Conservation (phyloP, 1,140 invertebrate species). For the Eumeta japonica region DNA sequence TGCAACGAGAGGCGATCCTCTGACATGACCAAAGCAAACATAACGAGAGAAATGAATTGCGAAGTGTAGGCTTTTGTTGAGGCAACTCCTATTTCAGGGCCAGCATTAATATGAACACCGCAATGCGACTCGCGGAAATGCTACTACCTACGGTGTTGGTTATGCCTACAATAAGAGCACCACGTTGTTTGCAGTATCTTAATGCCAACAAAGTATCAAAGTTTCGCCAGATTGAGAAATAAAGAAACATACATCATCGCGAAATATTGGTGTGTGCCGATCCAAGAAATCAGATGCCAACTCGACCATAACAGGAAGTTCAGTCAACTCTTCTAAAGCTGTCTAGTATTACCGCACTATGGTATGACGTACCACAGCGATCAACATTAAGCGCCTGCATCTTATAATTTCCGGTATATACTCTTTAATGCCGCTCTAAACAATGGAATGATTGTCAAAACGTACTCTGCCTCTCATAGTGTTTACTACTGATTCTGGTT, state of each 20-base stretch:
- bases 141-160: conserved; percentile 99
- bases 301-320: conserved; percentile 98
- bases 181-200: conserved; percentile 93
- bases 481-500: conserved; percentile 98
- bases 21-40: conserved; percentile 98
- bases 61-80: conserved; percentile 99
- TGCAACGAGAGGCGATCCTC: conserved; percentile 95
- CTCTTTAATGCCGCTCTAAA: conserved; percentile 74
- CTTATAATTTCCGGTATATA: conserved; percentile 97
- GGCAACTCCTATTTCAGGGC: conserved; percentile 99
- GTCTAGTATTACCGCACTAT: conserved; percentile 95
- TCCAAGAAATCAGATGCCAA: conserved; percentile 98
- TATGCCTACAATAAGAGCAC: conserved; percentile 95
- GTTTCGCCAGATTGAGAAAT: conserved; percentile 98
- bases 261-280: conserved; percentile 95
- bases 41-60: conserved; percentile 97
- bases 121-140: conserved; percentile 99
- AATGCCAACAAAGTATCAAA: conserved; percentile 77
- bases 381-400: conserved; percentile 92
- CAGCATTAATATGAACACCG: conserved; percentile 99
- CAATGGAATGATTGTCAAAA: conserved; percentile 82
- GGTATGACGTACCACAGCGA: conserved; percentile 99
- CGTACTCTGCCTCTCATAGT: conserved; percentile 98
- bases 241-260: conserved; percentile 99
- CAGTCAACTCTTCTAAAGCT: conserved; percentile 97